Percentiles rank a stretch among this genome's conserved stretches.
Conservation (phyloP, 2,797 vertebrate genomes). For the Myotis findleyi region DNA sequence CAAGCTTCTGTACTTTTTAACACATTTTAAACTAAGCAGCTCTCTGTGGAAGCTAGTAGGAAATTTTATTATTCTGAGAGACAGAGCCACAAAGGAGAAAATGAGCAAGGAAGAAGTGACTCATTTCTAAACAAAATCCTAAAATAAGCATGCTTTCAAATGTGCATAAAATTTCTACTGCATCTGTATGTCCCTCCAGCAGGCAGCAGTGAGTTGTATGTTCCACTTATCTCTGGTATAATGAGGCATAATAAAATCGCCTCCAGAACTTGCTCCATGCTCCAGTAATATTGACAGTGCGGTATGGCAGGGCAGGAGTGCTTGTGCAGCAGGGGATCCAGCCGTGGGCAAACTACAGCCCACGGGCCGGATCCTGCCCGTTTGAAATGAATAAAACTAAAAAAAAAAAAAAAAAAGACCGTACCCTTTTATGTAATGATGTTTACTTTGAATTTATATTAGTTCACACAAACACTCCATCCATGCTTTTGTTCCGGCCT, state of each 20-base stretch:
- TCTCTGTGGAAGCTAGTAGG: slow-evolving; percentile 7
- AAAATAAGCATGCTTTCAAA: slow-evolving; percentile 67
- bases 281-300: not conserved
- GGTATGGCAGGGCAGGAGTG: not conserved
- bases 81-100: slow-evolving; percentile 52
- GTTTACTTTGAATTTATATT: no score
- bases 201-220: not conserved
- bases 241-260: not conserved
- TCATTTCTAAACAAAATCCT: slow-evolving; percentile 69
- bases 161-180: not conserved
- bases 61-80: slow-evolving; percentile 64
- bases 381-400: no score
- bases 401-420: no score
- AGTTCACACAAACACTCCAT: no score
- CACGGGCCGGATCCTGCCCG: no score
- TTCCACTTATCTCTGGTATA: not conserved
- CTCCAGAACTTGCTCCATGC: not conserved
- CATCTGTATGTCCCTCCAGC: not conserved
- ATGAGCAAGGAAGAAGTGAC: slow-evolving; percentile 23
- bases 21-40: slow-evolving; percentile 54
- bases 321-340: not conserved
- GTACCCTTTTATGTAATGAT: no score
- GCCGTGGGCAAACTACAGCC: no score
- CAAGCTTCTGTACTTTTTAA: not conserved
- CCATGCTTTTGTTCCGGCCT: no score